phyloP scores from a whole-genome alignment of 2,888 invertebrate genomes.

The Tethea ocularis region DNA sequence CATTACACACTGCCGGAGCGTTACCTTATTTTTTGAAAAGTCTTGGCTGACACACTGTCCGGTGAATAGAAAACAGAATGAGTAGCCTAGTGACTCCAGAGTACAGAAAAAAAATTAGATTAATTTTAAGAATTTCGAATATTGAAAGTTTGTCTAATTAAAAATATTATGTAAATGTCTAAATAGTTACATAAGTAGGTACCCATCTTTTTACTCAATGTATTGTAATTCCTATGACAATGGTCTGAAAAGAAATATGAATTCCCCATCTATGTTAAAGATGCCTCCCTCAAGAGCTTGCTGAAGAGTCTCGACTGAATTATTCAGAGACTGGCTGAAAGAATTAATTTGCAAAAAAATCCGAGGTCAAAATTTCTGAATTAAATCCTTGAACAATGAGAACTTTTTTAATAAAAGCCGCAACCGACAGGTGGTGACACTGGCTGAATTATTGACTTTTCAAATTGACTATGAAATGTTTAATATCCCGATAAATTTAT shows the following conservation, averaged over 20 bases:
- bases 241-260: background rate
- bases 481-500: conserved; percentile 27
- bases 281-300: conserved; percentile 1
- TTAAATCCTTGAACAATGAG: conserved; percentile 57
- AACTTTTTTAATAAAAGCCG: conserved; percentile 77
- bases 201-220: background rate
- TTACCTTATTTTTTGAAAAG: no score
- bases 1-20: no score
- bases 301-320: conserved; percentile 16
- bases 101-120: no score
- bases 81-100: no score
- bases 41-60: no score
- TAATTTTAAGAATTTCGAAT: no score
- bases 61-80: no score
- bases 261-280: conserved; percentile 8
- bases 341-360: conserved; percentile 44
- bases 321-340: conserved; percentile 27
- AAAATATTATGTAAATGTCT: no score
- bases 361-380: conserved; percentile 52
- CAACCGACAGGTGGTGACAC: conserved; percentile 61
- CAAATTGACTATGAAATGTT: conserved; percentile 51
- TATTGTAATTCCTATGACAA: background rate
- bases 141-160: no score
- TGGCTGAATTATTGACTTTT: conserved; percentile 66
- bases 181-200: no score